Percentiles rank a stretch among this genome's conserved stretches.
Conservation (phyloP, 2,797 vertebrate species). For the Sardinella longiceps region DNA sequence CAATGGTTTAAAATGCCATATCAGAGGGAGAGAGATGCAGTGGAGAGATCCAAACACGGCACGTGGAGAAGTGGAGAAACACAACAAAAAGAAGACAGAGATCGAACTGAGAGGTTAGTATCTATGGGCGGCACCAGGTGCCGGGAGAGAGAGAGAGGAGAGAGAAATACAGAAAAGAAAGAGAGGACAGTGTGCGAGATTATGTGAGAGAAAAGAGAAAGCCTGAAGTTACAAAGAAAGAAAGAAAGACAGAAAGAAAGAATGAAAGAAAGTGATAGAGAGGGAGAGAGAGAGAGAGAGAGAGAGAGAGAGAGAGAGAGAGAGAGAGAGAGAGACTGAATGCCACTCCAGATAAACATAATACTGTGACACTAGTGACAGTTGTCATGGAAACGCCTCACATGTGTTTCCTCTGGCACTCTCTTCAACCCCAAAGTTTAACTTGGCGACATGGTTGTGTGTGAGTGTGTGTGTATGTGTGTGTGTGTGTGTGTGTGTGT, state of each 20-base stretch:
- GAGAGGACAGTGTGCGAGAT: no score
- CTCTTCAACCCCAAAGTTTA: not conserved
- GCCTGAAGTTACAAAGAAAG: no score
- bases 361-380: not conserved
- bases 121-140: no score
- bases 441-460: not conserved
- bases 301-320: constrained; percentile 5
- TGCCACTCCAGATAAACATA: constrained; percentile 10
- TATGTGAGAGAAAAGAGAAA: no score
- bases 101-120: no score
- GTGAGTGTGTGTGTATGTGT: not conserved
- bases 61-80: no score
- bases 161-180: no score
- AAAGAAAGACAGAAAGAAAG: no score
- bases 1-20: no score
- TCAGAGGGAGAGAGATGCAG: no score
- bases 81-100: not conserved
- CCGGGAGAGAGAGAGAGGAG: not conserved
- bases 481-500: not conserved
- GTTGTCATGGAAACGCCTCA: constrained; percentile 33
- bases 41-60: no score
- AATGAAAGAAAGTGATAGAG: not conserved
- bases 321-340: constrained; percentile 33
- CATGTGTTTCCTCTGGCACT: not conserved
- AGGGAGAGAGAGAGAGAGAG: not conserved